Base-by-base conservation (phyloP, 2,797 vertebrate genomes). In the Smutsia temminckii region DNA sequence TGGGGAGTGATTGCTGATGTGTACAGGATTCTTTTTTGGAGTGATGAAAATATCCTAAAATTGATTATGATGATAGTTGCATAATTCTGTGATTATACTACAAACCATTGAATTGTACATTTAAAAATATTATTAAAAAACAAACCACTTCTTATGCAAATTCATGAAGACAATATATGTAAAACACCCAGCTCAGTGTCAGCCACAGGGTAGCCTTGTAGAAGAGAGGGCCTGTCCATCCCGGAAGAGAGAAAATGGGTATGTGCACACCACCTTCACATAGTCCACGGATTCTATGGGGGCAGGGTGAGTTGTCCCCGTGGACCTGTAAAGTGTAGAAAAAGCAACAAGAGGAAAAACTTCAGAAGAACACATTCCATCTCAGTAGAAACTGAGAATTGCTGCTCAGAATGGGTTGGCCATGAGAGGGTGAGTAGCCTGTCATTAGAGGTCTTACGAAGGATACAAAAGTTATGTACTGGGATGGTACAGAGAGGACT, bases 381-480 rank as follows among this genome's bases (percentile, higher is more conserved):
- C 72, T 78, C 37, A 3, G 13, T 21, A 75, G 72, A 85, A 42
- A 27, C 3, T 6, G 69, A 83, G 25, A 42, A 46, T 53, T 42
- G 11, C 69, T 81, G 42, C 74, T 53, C 2, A 0, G 75, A 46
- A 32, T 55, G 69, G 46, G 23, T 37, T 12, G 21, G 53, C 55
- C 14, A 2, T 11, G 21, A 64, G 37, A 34, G 17, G 3, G 32
- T 5, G 9, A 75, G 59, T 3, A 0, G 29, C 34, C 8, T 17
- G 8, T 51, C 92, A 29, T 51, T 40, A 34, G 51, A 83, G 20
- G 25, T 27, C 69, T 71, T 78, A 68, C 32, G 25, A 42, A 27
- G 71, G 40, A 80, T 18, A 21, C 13, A 42, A 1, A 32, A 10
- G 32, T 6, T 18, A 6, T 1, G 1, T 0, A 5, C 2, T 2